Evolutionary conservation across 2,113 vertebrate species (phyloP).

Genomic region (Thryonomys swinderianus): DNA sequence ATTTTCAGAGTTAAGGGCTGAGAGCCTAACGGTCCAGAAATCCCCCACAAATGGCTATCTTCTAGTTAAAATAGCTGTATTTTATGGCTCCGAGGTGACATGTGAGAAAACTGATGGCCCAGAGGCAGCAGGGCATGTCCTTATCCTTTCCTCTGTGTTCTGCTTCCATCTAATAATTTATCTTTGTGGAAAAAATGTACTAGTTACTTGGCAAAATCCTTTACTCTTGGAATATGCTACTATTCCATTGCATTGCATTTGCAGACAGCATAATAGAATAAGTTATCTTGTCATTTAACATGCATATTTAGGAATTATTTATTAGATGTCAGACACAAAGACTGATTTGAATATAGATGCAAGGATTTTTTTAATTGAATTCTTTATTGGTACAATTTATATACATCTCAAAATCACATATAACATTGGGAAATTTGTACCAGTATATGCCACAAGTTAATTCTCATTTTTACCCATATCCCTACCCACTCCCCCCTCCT

Average conservation of each 20-base stretch:
- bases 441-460: too few relatives aligned
- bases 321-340: background rate
- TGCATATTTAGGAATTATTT: slow-evolving; percentile 31
- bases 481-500: too few relatives aligned
- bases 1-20: background rate
- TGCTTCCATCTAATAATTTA: background rate
- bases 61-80: slow-evolving; percentile 20
- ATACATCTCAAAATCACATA: too few relatives aligned
- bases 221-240: background rate
- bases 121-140: accelerated
- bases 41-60: background rate
- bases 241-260: background rate
- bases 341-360: slow-evolving; percentile 34
- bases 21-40: background rate
- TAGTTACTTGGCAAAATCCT: slow-evolving; percentile 33
- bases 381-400: too few relatives aligned
- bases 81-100: background rate
- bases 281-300: slow-evolving; percentile 20
- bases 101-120: background rate
- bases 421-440: too few relatives aligned
- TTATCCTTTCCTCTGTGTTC: background rate
- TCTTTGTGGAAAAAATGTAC: background rate
- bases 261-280: background rate
- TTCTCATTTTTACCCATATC: too few relatives aligned
- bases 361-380: too few relatives aligned